Base-by-base conservation (phyloP, 92 coral and sea anemone species). In the Porites rus region DNA sequence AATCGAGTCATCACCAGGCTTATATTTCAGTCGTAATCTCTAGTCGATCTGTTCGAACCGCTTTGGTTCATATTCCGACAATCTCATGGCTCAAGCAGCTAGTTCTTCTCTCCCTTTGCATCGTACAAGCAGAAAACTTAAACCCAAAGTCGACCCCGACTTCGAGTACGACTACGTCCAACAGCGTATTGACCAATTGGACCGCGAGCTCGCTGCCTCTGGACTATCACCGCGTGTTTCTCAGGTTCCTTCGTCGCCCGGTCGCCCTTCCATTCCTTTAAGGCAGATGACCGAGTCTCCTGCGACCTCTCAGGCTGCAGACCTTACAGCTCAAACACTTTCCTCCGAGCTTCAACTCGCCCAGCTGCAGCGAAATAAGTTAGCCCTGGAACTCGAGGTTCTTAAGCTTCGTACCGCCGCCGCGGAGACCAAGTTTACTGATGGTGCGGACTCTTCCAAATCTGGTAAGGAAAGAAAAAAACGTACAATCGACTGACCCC, bases 371-470 rank as follows among this genome's bases (percentile, higher is more conserved):
- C 59, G 65, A 6, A 65, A 56, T 20, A 84, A 84, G 46, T 31
- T 84, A 16, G 80, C 80, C 22, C 8, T 74, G 18, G 81, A 84
- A 56, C 51, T 83, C 14, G 80, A 83, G 54, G 58, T 82, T 17
- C 69, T 82, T 17, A 82, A 82, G 20, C 87, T 83, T 1, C 63
- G 67, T 17, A 20, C 61, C 21, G 38, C 67, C 10, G 75, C 56
- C 2, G 75, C 46, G 3, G 58, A 71, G 16, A 71, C 8, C 75
- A 71, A 43, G n/a, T 10, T 22, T 5, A 10, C 87, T 51, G 72
- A 28, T 0, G 53, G 78, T 3, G 43, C 78, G 3, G 86, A 81
- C 28, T 43, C 76, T 22, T 1, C 20, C 0, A 43, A 65, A 51
- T 53, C 64, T 12, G 18, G 54, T 51, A 83, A 28, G 18, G 54